Base-by-base conservation (phyloP, 1,140 invertebrate species). In the Drosophila asahinai region DNA sequence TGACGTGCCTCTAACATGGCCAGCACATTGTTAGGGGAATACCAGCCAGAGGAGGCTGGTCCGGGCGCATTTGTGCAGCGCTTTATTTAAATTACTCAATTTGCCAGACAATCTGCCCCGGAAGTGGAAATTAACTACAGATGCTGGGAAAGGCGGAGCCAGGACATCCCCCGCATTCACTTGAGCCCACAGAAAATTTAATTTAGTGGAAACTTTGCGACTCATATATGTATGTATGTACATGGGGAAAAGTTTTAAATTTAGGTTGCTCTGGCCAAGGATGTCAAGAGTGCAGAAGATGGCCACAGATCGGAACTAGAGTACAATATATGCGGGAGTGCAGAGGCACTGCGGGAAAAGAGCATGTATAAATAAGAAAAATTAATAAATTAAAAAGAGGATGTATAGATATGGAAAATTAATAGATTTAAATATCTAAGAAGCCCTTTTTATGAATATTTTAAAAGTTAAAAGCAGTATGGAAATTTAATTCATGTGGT, bases 81-180 rank as follows among this genome's bases (percentile, higher is more conserved):
- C 62, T 86, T 76, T 82, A 82, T 82, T 86, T 86, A 82, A 82
- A 77, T 86, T 87, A 83, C 71, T 71, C 80, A 87, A 83, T 83
- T 86, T 77, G 65, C 67, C 64, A 68, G 68, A 79, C 62, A 86
- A 82, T 72, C 70, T 79, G 72, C 67, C 58, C 12, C 45, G 51
- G 57, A 60, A 78, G 64, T 71, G 70, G 57, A 86, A 75, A 86
- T 86, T 80, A 80, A 80, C 66, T 77, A 54, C 72, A 83, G 74
- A 68, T 68, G 68, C 77, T 48, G 38, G 61, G 7, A 14, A 66
- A 27, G 22, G 55, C 22, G 42, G 2, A 17, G 42, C 54, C 33
- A 12, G 19, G 15, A 22, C 7, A 4, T 8, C 2, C 8, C 17
- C 15, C 43, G 19, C 22, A 30, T 54, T 22, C 58, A 40, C 27